Percentiles rank a stretch among this genome's conserved stretches.
These are phyloP conservation scores for Potamarius usumacintae DNA, from an alignment of 2,113 vertebrate species.

Conservation along the genomic window DNA sequence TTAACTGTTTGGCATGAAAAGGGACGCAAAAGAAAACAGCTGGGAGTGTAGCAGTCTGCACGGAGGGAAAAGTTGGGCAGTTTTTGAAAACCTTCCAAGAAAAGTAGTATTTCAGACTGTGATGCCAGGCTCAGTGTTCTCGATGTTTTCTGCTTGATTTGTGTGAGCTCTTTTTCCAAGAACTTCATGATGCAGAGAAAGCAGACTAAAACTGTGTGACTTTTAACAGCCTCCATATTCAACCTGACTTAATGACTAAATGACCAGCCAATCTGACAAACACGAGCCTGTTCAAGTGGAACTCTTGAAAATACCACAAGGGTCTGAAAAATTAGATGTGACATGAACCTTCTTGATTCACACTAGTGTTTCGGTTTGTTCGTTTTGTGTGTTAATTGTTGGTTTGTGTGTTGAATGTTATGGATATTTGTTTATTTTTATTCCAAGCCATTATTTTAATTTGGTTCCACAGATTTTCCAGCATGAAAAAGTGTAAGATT, in stretches of 20 bases:
- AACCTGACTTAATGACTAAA: slow-evolving; percentile 3
- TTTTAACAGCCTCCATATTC: slow-evolving; percentile 23
- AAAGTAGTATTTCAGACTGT: slow-evolving; percentile 54
- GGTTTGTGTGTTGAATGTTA: slow-evolving; percentile 48
- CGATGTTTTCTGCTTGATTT: neutral
- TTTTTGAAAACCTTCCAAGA: slow-evolving; percentile 59
- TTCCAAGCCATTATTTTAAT: neutral
- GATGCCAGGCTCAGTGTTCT: slow-evolving; percentile 12
- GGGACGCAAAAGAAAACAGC: slow-evolving; percentile 63
- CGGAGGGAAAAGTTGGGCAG: slow-evolving; percentile 50
- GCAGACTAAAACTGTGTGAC: slow-evolving; percentile 22
- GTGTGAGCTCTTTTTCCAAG: slow-evolving; percentile 23
- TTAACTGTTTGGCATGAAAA: slow-evolving; percentile 63
- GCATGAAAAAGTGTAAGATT: neutral
- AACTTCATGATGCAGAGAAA: neutral
- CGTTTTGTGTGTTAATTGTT: neutral
- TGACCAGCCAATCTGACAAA: slow-evolving; percentile 34
- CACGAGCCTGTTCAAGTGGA: slow-evolving; percentile 39
- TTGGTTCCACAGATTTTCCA: neutral
- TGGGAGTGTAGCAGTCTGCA: slow-evolving; percentile 52
- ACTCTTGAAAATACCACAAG: neutral
- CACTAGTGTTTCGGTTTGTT: neutral
- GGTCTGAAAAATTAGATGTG: neutral
- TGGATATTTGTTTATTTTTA: slow-evolving; percentile 53
- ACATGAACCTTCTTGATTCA: slow-evolving; percentile 42